phyloP scores from a whole-genome alignment of 2,888 invertebrate species.

The Pharmacophagus antenor region DNA sequence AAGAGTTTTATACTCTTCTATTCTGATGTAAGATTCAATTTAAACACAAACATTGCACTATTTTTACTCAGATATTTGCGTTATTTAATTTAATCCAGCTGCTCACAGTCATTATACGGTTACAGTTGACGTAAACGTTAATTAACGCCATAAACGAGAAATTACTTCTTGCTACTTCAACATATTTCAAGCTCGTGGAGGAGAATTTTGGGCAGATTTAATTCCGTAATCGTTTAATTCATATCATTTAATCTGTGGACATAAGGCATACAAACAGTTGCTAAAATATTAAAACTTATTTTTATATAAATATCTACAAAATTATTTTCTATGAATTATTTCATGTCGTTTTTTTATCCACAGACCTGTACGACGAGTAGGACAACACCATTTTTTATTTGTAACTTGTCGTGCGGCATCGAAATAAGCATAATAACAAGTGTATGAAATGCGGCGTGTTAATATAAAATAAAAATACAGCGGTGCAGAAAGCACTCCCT shows the following conservation, averaged over 20 bases:
- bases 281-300: too few species aligned
- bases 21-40: not conserved
- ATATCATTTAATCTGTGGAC: not conserved
- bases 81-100: conserved; percentile 12
- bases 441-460: too few species aligned
- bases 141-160: conserved; percentile 17
- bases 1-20: too few species aligned
- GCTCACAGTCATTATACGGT: conserved; percentile 15
- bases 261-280: not conserved
- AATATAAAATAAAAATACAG: too few species aligned
- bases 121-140: conserved; percentile 19
- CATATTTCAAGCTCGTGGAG: conserved; percentile 15
- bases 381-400: too few species aligned
- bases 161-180: conserved; percentile 20
- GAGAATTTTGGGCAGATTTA: conserved; percentile 16
- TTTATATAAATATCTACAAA: too few species aligned
- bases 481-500: too few species aligned
- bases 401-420: too few species aligned
- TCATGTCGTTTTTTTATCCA: too few species aligned
- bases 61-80: conserved; percentile 2
- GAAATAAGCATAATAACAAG: too few species aligned
- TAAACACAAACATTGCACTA: not conserved
- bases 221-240: conserved; percentile 2
- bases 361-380: too few species aligned
- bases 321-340: too few species aligned